Conservation (phyloP, 2,888 invertebrate species). For the Pristionchus japonicus region DNA sequence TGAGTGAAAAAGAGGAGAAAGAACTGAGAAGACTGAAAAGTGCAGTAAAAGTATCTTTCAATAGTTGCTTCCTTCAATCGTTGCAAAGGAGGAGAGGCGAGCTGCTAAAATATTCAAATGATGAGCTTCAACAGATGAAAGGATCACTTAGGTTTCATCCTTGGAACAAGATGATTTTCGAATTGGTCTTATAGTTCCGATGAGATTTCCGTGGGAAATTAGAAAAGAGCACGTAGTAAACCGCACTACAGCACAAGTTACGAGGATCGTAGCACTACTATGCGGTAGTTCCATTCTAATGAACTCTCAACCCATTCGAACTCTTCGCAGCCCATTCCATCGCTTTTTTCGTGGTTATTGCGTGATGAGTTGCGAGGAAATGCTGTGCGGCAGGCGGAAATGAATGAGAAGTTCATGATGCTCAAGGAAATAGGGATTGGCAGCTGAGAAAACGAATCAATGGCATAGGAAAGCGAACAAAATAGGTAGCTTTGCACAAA, state of each 20-base stretch:
- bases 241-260: not conserved
- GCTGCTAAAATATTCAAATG: too few relatives aligned
- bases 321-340: not conserved
- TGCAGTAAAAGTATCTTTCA: too few relatives aligned
- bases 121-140: not conserved
- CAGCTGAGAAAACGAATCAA: too few relatives aligned
- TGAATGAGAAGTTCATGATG: not conserved
- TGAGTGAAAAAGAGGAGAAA: slow-evolving; percentile 38
- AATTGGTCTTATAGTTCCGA: not conserved
- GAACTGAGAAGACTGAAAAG: too few relatives aligned
- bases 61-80: too few relatives aligned
- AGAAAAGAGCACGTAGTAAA: not conserved
- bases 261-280: not conserved
- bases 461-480: too few relatives aligned
- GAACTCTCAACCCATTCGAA: not conserved
- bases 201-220: not conserved
- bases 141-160: not conserved
- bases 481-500: too few relatives aligned
- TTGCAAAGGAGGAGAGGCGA: too few relatives aligned
- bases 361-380: slow-evolving; percentile 26
- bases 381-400: not conserved
- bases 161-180: not conserved
- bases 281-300: not conserved
- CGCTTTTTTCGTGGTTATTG: slow-evolving; percentile 1
- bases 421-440: not conserved